Evolutionary conservation across 2,113 vertebrate species (phyloP).

Genomic region (Ophthalmolycus amberensis): DNA sequence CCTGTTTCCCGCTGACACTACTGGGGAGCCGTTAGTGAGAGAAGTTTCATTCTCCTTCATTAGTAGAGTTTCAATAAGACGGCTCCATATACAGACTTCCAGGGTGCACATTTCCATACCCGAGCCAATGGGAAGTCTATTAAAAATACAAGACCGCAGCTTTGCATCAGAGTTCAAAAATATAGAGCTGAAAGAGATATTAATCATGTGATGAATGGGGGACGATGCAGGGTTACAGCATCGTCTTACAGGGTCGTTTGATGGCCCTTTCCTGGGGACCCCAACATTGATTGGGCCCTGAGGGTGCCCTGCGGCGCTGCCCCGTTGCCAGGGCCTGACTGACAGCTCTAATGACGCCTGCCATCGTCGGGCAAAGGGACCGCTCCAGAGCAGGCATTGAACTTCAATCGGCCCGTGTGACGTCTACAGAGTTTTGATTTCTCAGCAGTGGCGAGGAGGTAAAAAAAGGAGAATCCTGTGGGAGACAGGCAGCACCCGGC

Average conservation of each 20-base stretch:
- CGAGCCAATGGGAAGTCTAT: slow-evolving; percentile 68
- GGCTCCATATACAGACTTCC: slow-evolving; percentile 44
- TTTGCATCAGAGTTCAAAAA: slow-evolving; percentile 73
- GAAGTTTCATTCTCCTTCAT: slow-evolving; percentile 64
- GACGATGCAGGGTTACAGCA: slow-evolving; percentile 59
- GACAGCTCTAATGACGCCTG: slow-evolving; percentile 86
- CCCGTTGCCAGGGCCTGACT: slow-evolving; percentile 79
- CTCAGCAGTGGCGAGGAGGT: slow-evolving; percentile 63
- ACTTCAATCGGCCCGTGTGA: slow-evolving; percentile 82
- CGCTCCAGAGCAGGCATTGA: slow-evolving; percentile 68
- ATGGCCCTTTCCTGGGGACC: slow-evolving; percentile 81
- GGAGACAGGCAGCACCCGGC: slow-evolving; percentile 60
- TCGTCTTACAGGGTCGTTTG: slow-evolving; percentile 74
- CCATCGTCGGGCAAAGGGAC: slow-evolving; percentile 70
- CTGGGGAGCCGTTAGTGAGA: slow-evolving; percentile 55
- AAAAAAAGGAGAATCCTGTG: slow-evolving; percentile 69
- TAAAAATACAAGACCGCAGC: slow-evolving; percentile 73
- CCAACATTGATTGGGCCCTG: slow-evolving; percentile 83
- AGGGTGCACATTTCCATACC: slow-evolving; percentile 67
- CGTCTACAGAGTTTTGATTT: slow-evolving; percentile 80
- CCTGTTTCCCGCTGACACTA: slow-evolving; percentile 66
- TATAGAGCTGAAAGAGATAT: slow-evolving; percentile 58
- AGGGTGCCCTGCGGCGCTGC: slow-evolving; percentile 79
- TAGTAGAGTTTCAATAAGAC: slow-evolving; percentile 58
- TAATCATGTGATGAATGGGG: slow-evolving; percentile 80